Evolutionary conservation across 2,113 vertebrate genomes (phyloP), one percentile per base, ranked within the genome.

Genomic region (Puffinus mauretanicus): DNA sequence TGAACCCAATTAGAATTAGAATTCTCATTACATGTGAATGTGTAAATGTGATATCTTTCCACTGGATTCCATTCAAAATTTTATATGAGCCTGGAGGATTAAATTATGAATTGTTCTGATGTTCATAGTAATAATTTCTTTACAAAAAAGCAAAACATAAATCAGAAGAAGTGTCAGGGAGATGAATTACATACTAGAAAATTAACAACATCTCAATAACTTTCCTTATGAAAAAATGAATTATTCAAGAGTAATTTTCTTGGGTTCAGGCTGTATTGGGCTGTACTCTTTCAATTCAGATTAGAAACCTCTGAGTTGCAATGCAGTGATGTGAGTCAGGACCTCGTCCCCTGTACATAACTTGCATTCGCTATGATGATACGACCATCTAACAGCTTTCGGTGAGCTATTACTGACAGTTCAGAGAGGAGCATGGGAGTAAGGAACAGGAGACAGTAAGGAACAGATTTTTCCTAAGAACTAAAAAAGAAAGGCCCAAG

Each of bases 201-300:
- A 79, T 47, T 34, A 85, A 82, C 62, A 91, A 52, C 16, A 42
- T 90, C 71, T 78, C 46, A 54, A 42, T 94, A 90, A 42, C 15
- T 82, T 93, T 77, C 34, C 55, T 80, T 94, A 88, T 88, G 96
- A 93, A 86, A 82, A 95, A 96, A 85, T 95, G 26, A 90, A 94
- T 97, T 94, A 96, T 96, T 93, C 76, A 93, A 30, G 58, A 66
- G 42, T 57, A 70, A 94, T 93, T 95, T 94, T 70, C 82, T 83
- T 66, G 52, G 20, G 15, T 93, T 81, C 52, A 47, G 77, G 36
- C 13, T 84, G 52, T 51, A 47, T 24, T 61, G 34, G 61, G 18
- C 52, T 91, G 12, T 82, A 36, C 8, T 85, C 2, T 86, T 49
- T 82, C 44, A 24, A 9, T 60, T 89, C 71, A 86, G 54, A 80